Conservation (phyloP, 2,888 invertebrate genomes). For the Pomacea canaliculata region DNA sequence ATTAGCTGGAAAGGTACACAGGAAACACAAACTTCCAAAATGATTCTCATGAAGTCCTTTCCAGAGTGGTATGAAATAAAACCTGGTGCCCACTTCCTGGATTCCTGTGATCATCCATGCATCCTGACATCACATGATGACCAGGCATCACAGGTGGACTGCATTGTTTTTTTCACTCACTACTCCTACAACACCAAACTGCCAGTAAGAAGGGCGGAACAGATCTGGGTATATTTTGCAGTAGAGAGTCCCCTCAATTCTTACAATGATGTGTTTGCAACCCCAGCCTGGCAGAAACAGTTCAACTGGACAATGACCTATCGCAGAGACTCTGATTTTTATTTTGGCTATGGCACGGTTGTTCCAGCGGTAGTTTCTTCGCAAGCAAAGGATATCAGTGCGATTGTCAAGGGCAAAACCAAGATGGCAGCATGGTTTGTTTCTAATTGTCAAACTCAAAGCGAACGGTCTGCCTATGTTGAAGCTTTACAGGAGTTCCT, state of each 20-base stretch:
- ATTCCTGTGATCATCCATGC: conserved; percentile 21
- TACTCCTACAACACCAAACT: not conserved
- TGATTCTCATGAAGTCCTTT: conserved; percentile 27
- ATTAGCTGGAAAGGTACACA: not conserved
- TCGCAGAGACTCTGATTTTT: conserved; percentile 30
- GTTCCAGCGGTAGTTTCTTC: not conserved
- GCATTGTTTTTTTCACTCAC: conserved; percentile 27
- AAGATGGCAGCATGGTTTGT: conserved; percentile 29
- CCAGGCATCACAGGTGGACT: conserved; percentile 17
- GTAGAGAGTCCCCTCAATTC: conserved; percentile 30
- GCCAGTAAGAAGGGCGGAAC: conserved; percentile 3
- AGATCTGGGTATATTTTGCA: conserved; percentile 34
- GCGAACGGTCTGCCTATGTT: conserved; percentile 21
- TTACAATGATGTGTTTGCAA: not conserved
- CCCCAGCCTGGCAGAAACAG: conserved; percentile 2
- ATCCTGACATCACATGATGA: conserved; percentile 10
- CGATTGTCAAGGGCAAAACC: conserved; percentile 12
- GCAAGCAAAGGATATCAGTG: not conserved
- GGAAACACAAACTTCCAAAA: not conserved
- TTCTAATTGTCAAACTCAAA: conserved; percentile 18
- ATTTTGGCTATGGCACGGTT: conserved; percentile 26
- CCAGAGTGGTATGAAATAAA: conserved; percentile 31
- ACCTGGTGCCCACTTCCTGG: conserved; percentile 9
- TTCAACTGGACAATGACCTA: conserved; percentile 38
- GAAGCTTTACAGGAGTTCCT: conserved; percentile 14